Evolutionary conservation across 1,140 invertebrate genomes (phyloP).

Genomic region (Zaprionus capensis): DNA sequence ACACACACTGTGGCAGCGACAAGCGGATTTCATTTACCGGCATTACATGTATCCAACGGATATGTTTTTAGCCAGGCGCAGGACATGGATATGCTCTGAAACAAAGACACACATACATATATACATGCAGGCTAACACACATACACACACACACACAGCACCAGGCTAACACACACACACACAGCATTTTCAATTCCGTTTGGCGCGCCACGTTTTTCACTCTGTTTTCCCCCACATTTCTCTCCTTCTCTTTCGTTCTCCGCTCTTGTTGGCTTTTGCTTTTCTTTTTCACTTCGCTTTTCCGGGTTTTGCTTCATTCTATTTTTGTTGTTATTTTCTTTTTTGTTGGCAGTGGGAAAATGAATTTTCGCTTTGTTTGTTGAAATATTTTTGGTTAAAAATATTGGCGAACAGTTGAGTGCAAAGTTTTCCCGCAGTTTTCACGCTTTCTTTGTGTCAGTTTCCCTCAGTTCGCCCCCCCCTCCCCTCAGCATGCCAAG

Average conservation of each 20-base stretch:
- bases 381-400: constrained; percentile 69
- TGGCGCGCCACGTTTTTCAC: constrained; percentile 70
- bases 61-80: constrained; percentile 76
- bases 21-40: constrained; percentile 82
- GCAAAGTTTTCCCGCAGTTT: constrained; percentile 8
- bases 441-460: background rate
- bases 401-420: constrained; percentile 56
- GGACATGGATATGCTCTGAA: constrained; percentile 74
- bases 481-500: constrained; percentile 7
- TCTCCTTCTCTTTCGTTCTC: constrained; percentile 10
- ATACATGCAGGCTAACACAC: constrained; percentile 28
- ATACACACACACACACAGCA: constrained; percentile 26
- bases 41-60: constrained; percentile 81
- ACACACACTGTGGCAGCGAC: constrained; percentile 52
- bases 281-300: constrained; percentile 9
- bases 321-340: constrained; percentile 12
- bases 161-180: constrained; percentile 31
- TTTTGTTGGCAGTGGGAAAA: constrained; percentile 47
- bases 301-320: background rate
- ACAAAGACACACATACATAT: constrained; percentile 38
- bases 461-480: constrained; percentile 20
- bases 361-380: constrained; percentile 82
- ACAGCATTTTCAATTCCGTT: constrained; percentile 78
- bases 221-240: constrained; percentile 2
- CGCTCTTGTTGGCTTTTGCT: constrained; percentile 16